Evolutionary conservation across 2,113 vertebrate species (phyloP).

Genomic region (Rhombomys opimus): DNA sequence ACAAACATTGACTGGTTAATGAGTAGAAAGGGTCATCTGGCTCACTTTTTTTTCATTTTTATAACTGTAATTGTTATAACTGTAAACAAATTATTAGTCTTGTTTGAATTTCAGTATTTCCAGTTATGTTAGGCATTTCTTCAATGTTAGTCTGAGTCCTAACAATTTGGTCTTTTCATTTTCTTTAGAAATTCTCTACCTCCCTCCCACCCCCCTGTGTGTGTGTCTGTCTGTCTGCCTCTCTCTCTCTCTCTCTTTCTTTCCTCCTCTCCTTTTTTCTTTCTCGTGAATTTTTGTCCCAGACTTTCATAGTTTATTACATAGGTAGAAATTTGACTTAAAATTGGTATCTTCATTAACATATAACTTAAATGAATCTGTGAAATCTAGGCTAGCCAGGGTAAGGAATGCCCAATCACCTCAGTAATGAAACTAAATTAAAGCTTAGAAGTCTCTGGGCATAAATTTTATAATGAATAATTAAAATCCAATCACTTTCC

Average conservation of each 20-base stretch:
- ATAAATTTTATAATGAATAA: slow-evolving; percentile 71
- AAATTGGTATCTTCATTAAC: slow-evolving; percentile 27
- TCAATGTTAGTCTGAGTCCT: not conserved
- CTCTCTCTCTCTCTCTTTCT: not conserved
- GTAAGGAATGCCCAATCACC: not conserved
- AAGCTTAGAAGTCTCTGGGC: slow-evolving; percentile 5
- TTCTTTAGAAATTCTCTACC: not conserved
- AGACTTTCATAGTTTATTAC: not conserved
- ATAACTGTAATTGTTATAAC: not conserved
- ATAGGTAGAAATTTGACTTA: not conserved
- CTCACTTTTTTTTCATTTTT: not conserved
- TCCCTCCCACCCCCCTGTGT: not conserved
- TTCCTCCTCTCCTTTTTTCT: not conserved
- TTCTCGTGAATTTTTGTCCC: not conserved
- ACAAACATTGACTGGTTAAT: not conserved
- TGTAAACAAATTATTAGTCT: not conserved
- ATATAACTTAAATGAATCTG: not conserved
- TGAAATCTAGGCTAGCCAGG: not conserved
- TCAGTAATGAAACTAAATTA: slow-evolving; percentile 42
- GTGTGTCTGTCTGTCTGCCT: not conserved
- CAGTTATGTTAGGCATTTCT: not conserved
- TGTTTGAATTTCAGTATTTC: not conserved
- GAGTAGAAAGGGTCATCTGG: not conserved
- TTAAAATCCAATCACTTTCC: slow-evolving; percentile 69
- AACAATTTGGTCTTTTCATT: not conserved